A percentile compares a stretch with the other conserved stretches of the same genome.
Conservation (phyloP, 2,797 vertebrate genomes). For the Rhinella marina region DNA sequence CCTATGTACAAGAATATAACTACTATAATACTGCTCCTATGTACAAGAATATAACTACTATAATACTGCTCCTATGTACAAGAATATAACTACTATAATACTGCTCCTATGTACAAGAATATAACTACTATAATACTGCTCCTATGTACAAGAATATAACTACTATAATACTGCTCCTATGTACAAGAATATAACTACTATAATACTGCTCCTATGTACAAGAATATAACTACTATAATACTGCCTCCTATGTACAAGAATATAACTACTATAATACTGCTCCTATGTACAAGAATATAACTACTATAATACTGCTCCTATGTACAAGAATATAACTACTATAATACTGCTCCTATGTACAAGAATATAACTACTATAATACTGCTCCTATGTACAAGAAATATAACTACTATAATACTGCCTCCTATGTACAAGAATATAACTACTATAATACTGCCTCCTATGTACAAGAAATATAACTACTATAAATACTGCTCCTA, state of each 20-base stretch:
- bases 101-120: neutral
- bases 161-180: neutral
- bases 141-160: neutral
- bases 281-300: neutral
- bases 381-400: neutral
- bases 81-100: constrained; percentile 1
- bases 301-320: neutral
- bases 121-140: neutral
- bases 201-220: neutral
- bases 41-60: constrained; percentile 1
- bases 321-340: neutral
- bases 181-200: constrained; percentile 4
- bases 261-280: constrained; percentile 7
- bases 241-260: neutral
- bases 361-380: constrained; percentile 2
- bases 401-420: no score
- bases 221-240: constrained; percentile 14
- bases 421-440: no score
- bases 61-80: neutral
- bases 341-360: neutral
- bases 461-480: no score
- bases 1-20: neutral
- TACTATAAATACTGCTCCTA: no score
- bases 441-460: no score
- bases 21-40: neutral